phyloP scores from a whole-genome alignment of 1,140 invertebrate species.

The Proctacanthus coquilletti region DNA sequence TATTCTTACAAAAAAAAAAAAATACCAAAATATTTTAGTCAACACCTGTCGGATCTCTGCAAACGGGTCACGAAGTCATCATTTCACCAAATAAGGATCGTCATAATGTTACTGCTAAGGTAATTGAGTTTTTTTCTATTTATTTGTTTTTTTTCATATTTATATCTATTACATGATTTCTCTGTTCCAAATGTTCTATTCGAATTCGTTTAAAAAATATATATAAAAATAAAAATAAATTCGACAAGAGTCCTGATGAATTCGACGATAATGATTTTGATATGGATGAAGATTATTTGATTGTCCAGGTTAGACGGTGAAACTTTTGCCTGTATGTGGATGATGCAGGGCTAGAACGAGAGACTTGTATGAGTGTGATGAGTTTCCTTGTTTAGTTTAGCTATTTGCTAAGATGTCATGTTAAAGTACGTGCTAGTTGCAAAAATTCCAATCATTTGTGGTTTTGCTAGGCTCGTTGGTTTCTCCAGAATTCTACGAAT shows the following conservation, averaged over 20 bases:
- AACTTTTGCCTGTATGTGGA: too few species aligned
- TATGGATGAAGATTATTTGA: constrained; percentile 25
- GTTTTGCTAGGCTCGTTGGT: too few species aligned
- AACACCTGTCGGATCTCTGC: constrained; percentile 77
- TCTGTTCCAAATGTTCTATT: neutral
- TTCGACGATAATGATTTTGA: constrained; percentile 16
- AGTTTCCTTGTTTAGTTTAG: too few species aligned
- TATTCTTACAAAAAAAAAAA: constrained; percentile 5
- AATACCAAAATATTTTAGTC: constrained; percentile 44
- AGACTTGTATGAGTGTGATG: too few species aligned
- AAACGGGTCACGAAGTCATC: constrained; percentile 75
- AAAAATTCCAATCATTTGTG: too few species aligned
- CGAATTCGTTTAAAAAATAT: neutral
- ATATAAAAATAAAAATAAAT: neutral
- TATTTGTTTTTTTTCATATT: neutral
- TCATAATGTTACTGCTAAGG: constrained; percentile 65
- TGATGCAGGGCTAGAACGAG: too few species aligned
- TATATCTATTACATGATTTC: neutral
- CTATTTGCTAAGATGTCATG: too few species aligned
- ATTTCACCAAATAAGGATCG: constrained; percentile 78
- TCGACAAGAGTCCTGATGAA: neutral
- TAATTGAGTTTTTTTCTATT: constrained; percentile 30
- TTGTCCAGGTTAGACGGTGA: constrained; percentile 26
- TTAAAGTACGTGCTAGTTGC: too few species aligned
- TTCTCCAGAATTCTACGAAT: too few species aligned